A percentile compares a stretch with the other conserved stretches of the same genome.
Evolutionary conservation across 1,140 invertebrate species (phyloP).

Genomic region (Druon quercuslanigerum): DNA sequence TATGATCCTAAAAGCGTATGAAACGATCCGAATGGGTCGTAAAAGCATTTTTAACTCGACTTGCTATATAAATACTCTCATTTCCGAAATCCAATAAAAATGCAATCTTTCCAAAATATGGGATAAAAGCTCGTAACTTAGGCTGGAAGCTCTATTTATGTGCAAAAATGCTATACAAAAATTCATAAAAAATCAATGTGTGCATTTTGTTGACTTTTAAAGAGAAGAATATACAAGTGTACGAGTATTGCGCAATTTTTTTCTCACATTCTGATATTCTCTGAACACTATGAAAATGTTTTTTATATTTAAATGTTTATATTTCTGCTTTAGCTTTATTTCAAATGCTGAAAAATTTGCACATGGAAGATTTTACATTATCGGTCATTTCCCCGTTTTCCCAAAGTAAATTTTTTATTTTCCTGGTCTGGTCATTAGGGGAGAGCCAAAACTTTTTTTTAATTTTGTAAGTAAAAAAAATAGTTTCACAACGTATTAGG

Average conservation of each 20-base stretch:
- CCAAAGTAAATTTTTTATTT: no score
- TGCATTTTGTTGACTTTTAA: not conserved
- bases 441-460: no score
- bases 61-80: not conserved
- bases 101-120: not conserved
- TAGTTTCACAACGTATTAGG: no score
- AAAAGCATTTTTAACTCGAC: not conserved
- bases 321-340: no score
- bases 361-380: no score
- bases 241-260: not conserved
- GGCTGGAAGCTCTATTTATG: not conserved
- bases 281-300: conserved; percentile 17
- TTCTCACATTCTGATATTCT: not conserved
- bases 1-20: not conserved
- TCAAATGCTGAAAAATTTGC: no score
- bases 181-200: not conserved
- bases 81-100: conserved; percentile 5
- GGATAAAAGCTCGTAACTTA: not conserved
- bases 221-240: not conserved
- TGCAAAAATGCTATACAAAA: not conserved
- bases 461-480: no score
- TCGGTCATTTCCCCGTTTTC: no score
- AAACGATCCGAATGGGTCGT: not conserved
- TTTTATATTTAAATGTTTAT: no score
- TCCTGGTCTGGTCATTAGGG: no score